Base-by-base conservation (phyloP, 2,888 invertebrate genomes). In the Orthosia gothica region DNA sequence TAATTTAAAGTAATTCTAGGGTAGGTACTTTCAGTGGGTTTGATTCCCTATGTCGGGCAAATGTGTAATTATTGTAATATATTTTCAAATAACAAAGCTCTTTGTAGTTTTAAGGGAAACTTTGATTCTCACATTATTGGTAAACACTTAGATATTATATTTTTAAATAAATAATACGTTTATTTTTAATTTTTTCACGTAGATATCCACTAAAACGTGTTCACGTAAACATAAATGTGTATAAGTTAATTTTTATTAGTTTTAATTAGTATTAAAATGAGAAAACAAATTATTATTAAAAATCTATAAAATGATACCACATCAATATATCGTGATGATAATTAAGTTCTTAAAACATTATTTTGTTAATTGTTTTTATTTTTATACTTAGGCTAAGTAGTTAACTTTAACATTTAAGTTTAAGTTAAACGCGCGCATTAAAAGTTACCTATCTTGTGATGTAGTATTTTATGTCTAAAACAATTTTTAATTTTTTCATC, bases 241-340 rank as follows among this genome's bases (percentile, higher is more conserved):
- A n/a, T n/a, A n/a, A n/a, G n/a, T n/a, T 76, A 62, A 40, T 20
- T n/a, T 72, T 45, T 49, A 7, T 7, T 61, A 47, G 5, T 26
- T 20, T 12, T 45, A 18, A 55, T 40, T 78, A 57, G 5, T 1
- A 58, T 0, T 26, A 45, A 18, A 18, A 40, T 40, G 40, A 40
- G 0, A 59, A 18, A 20, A 81, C 64, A 68, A 84, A 81, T 55
- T 71, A 70, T 47, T 66, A 18, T 54, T 65, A 62, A 54, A 55
- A n/a, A n/a, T n/a, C n/a, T n/a, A n/a, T n/a, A n/a, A n/a, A 57
- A 67, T 68, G 49, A 76, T 72, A 86, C 88, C 85, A 88, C 85
- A 87, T 87, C 85, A 85, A 87, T 68, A 50, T 69, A 82, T 78
- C 85, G 85, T 87, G 86, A 86, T 87, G 66, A 74, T 86, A 86